Conservation (phyloP, 2,888 invertebrate species). For the Disparrhopalites patrizii region DNA sequence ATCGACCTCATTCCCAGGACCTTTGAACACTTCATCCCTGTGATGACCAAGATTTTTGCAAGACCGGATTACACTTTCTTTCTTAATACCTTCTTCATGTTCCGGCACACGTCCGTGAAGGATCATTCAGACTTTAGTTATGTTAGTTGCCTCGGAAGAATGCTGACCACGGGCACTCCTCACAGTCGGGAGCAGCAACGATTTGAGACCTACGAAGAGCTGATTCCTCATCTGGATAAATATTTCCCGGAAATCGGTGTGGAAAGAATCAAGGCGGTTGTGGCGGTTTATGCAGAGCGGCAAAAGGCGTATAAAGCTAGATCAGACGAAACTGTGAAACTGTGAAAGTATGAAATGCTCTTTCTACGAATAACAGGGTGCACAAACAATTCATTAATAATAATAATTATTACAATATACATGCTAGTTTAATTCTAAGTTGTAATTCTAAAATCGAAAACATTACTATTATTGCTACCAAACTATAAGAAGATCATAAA, state of each 20-base stretch:
- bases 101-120: background rate
- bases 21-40: background rate
- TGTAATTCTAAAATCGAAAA: too few relatives aligned
- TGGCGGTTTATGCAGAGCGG: background rate
- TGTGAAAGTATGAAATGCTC: too few relatives aligned
- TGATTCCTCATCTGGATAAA: background rate
- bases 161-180: background rate
- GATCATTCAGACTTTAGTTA: background rate
- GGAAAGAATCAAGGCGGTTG: background rate
- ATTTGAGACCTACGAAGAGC: slow-evolving; percentile 3
- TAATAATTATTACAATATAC: too few relatives aligned
- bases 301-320: background rate
- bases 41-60: background rate
- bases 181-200: background rate
- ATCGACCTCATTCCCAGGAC: background rate
- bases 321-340: too few relatives aligned
- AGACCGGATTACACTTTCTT: background rate
- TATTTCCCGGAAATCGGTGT: background rate
- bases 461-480: too few relatives aligned
- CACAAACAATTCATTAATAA: too few relatives aligned
- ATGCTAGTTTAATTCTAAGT: too few relatives aligned
- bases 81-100: background rate
- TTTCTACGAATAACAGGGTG: too few relatives aligned
- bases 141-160: background rate
- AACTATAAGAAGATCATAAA: too few relatives aligned